Evolutionary conservation across 2,113 vertebrate genomes (phyloP).

Genomic region (Sarotherodon lohbergeri): DNA sequence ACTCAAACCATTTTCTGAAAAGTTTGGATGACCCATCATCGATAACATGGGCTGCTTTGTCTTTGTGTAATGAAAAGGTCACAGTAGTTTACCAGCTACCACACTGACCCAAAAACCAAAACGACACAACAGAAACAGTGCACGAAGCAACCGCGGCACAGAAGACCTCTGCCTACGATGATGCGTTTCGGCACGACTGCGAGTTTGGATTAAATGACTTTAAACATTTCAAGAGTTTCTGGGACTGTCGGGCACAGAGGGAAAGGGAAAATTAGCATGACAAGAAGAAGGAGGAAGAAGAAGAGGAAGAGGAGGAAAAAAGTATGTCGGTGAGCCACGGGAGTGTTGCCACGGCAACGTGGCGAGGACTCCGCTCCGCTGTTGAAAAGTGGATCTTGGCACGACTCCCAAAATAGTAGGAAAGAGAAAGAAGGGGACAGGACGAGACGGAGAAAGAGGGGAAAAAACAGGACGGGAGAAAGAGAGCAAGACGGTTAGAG

Average conservation of each 20-base stretch:
- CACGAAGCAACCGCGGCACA: not conserved
- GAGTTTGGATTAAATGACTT: not conserved
- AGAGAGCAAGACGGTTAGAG: not conserved
- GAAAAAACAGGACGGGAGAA: not conserved
- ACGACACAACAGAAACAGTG: not conserved
- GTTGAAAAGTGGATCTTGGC: constrained; percentile 16
- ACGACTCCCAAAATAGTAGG: constrained; percentile 13
- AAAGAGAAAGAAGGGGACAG: not conserved
- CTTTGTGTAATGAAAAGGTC: not conserved
- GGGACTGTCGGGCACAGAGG: not conserved
- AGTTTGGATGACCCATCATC: not conserved
- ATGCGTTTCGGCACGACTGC: not conserved
- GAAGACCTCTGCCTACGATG: not conserved
- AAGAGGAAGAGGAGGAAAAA: not conserved
- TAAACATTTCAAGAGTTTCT: not conserved
- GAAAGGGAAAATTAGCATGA: not conserved
- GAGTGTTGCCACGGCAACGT: constrained; percentile 47
- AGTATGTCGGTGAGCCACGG: constrained; percentile 16
- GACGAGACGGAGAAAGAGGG: not conserved
- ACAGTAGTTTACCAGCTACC: not conserved
- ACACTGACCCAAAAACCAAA: not conserved
- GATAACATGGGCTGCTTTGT: not conserved
- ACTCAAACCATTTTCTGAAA: not conserved
- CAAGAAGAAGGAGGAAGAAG: not conserved
- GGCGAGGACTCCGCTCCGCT: constrained; percentile 20